Percentiles rank a stretch among this genome's conserved stretches.
Conservation (phyloP, 2,888 invertebrate genomes). For the Hoplodrina blanda region DNA sequence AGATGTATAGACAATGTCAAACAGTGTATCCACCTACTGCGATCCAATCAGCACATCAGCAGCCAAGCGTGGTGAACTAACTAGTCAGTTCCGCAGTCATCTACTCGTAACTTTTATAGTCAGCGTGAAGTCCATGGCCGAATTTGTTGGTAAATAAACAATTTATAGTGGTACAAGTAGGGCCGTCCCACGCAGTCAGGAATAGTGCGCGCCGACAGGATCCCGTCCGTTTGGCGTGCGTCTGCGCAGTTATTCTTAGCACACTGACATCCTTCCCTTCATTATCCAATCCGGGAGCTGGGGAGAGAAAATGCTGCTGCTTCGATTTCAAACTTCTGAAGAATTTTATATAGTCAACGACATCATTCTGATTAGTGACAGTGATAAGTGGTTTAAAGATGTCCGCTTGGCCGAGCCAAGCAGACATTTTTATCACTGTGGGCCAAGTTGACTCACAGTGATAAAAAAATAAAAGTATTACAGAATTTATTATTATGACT, state of each 20-base stretch:
- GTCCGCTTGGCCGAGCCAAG: no score
- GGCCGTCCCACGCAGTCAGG: slow-evolving; percentile 38
- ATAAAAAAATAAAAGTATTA: no score
- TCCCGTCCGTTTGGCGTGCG: slow-evolving; percentile 46
- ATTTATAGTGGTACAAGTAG: neutral
- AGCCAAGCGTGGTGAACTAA: neutral
- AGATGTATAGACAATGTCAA: neutral
- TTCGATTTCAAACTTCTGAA: neutral
- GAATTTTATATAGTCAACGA: no score
- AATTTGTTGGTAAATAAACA: slow-evolving; percentile 37
- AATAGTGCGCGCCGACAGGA: slow-evolving; percentile 55
- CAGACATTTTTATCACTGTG: no score
- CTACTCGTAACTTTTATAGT: neutral
- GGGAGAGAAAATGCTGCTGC: neutral
- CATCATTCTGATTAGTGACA: no score
- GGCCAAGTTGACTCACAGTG: no score
- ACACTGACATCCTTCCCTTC: slow-evolving; percentile 55
- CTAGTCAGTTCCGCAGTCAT: neutral
- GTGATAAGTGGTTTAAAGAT: no score
- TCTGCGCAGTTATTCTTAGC: slow-evolving; percentile 57
- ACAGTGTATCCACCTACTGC: neutral
- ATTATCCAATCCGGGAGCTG: slow-evolving; percentile 65
- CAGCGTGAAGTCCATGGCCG: neutral
- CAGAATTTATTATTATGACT: no score
- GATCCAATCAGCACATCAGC: neutral